Evolutionary conservation across 2,888 invertebrate genomes (phyloP), one percentile per base, ranked within the genome.

Genomic region (Cephus runcator): DNA sequence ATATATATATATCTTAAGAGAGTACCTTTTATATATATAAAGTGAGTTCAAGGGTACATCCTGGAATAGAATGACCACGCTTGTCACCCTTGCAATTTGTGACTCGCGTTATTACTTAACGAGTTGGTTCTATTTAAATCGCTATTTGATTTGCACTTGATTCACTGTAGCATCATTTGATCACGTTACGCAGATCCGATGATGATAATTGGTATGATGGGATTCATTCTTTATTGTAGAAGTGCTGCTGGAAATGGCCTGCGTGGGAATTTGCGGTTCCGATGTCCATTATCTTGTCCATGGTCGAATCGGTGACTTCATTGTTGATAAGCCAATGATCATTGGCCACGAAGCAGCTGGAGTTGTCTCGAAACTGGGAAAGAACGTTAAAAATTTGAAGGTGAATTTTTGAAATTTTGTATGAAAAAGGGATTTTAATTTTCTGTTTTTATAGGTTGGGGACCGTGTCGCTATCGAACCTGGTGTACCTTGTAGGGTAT

Each of bases 381-480:
- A 92, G 34, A 94, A 94, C 83, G 97, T 97, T 0, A 95, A 93
- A 86, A 92, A 93, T 89, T 91, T 97, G 11, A 93, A 95, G 92
- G 92, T 93, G 36, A 4, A 40, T 40, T 12, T 40, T 15, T 1
- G 3, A 40, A 94, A 94, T 73, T 12, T 33, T 34, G 23, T 75
- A 35, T 30, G 12, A 73, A 36, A 34, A 12, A 23, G 69, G 11
- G 71, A 69, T 12, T 76, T 78, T 78, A 0, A 31, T 33, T 78
- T 11, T 79, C 34, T 73, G 12, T 69, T 69, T 69, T 71, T 77
- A 12, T 3, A 89, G 91, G 92, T 93, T 88, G 98, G 98, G 2
- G 98, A 98, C 92, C 94, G 98, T 83, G 98, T 99, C 4, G 98
- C 98, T 1, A 96, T 99, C 83, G 98, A 99, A 92, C 99, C 99